These are phyloP conservation scores for Pipa parva DNA, from an alignment of 2,113 vertebrate species.

Conservation along the genomic window DNA sequence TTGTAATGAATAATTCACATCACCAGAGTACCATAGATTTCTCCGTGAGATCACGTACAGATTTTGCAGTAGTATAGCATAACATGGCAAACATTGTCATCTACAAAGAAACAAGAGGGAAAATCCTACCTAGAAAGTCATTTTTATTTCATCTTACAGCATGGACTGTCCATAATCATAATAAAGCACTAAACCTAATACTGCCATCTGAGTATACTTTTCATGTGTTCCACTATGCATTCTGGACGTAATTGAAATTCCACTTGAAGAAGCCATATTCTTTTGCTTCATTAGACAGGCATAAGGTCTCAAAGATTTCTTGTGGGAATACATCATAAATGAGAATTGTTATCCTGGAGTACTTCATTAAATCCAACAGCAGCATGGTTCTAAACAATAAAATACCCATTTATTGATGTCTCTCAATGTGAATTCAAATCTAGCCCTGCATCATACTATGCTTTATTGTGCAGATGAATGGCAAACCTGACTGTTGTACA, in stretches of 20 bases:
- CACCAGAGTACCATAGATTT: no score
- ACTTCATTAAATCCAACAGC: conserved; percentile 38
- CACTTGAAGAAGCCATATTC: conserved; percentile 39
- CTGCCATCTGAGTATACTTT: conserved; percentile 36
- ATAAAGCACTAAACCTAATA: no score
- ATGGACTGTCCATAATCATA: no score
- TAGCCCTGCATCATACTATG: conserved; percentile 22
- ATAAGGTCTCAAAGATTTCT: conserved; percentile 34
- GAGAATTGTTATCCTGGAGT: conserved; percentile 36
- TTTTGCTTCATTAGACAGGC: conserved; percentile 44
- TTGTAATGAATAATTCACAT: no score
- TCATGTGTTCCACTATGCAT: conserved; percentile 40
- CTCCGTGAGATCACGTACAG: no score
- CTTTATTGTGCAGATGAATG: conserved; percentile 30
- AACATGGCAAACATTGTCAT: neutral
- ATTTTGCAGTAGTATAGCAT: neutral
- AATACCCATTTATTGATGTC: conserved; percentile 33
- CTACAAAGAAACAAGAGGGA: neutral
- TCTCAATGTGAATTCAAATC: conserved; percentile 21
- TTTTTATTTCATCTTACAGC: no score
- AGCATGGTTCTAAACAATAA: conserved; percentile 29
- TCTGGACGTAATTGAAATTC: conserved; percentile 53
- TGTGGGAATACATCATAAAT: conserved; percentile 41
- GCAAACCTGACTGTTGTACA: conserved; percentile 12
- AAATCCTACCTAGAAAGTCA: neutral